A percentile compares a stretch with the other conserved stretches of the same genome.
These are phyloP conservation scores for Tetragnatha montana DNA, from an alignment of 2,888 invertebrate species.

Conservation along the genomic window DNA sequence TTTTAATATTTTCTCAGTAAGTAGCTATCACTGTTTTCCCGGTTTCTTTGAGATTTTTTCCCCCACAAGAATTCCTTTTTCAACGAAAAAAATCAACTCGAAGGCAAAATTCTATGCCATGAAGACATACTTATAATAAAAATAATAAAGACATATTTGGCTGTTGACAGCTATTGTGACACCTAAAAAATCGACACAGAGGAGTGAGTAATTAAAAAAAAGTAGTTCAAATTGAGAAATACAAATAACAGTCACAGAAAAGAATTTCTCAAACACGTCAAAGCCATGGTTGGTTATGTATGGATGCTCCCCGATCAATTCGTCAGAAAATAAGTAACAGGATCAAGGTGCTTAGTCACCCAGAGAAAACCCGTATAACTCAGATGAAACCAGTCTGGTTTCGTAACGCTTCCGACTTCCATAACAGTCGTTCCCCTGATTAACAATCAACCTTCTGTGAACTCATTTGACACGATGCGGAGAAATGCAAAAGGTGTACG, in stretches of 20 bases:
- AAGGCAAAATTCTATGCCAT: too few species aligned
- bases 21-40: too few species aligned
- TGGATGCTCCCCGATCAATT: not conserved
- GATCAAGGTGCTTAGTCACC: not conserved
- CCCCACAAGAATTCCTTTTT: too few species aligned
- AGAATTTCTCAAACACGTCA: not conserved
- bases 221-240: too few species aligned
- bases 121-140: too few species aligned
- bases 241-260: not conserved
- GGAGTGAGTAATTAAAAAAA: too few species aligned
- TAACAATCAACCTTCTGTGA: not conserved
- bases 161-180: too few species aligned
- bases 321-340: not conserved
- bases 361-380: not conserved
- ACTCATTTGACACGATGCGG: not conserved
- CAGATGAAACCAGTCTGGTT: not conserved
- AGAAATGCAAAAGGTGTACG: not conserved
- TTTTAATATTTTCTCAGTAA: too few species aligned
- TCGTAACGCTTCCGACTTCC: not conserved
- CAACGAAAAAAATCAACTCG: too few species aligned
- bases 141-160: too few species aligned
- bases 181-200: too few species aligned
- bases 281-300: not conserved
- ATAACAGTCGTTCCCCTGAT: not conserved
- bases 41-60: too few species aligned